Percentiles rank a stretch among this genome's conserved stretches.
Evolutionary conservation across 2,113 vertebrate species (phyloP).

Genomic region (Nyctereutes procyonoides): DNA sequence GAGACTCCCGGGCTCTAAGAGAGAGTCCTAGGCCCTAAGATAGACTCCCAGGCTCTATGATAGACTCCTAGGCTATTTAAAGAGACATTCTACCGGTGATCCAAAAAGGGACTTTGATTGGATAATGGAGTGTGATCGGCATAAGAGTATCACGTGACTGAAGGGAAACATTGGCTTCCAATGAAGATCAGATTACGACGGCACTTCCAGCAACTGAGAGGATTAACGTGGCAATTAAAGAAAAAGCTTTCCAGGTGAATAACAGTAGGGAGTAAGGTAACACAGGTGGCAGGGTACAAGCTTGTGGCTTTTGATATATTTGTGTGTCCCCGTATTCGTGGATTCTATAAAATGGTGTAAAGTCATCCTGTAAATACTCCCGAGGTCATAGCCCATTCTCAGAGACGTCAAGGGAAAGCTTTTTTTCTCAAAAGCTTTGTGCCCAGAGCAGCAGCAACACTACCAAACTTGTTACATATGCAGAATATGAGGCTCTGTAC

Average conservation of each 20-base stretch:
- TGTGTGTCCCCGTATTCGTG: not conserved
- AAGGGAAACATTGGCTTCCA: not conserved
- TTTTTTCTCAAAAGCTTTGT: not conserved
- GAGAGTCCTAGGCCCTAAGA: too few species aligned
- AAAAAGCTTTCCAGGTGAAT: constrained; percentile 11
- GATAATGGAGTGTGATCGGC: not conserved
- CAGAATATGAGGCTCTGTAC: not conserved
- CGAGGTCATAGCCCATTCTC: not conserved
- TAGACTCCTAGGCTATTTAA: constrained; percentile 47
- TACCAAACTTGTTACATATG: not conserved
- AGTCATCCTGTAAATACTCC: not conserved
- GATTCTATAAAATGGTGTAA: not conserved
- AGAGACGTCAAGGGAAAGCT: not conserved
- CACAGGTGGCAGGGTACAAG: not conserved
- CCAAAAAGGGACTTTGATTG: constrained; percentile 35
- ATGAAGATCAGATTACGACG: constrained; percentile 32
- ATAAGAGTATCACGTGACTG: not conserved
- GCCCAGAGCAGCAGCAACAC: not conserved
- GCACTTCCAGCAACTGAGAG: not conserved
- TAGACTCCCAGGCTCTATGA: not conserved
- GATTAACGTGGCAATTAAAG: not conserved
- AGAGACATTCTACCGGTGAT: constrained; percentile 2
- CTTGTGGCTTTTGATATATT: not conserved
- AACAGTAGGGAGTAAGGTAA: not conserved
- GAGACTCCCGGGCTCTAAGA: too few species aligned